Evolutionary conservation across 2,888 invertebrate species (phyloP), one percentile per base, ranked within the genome.

Genomic region (Emmelina monodactyla): DNA sequence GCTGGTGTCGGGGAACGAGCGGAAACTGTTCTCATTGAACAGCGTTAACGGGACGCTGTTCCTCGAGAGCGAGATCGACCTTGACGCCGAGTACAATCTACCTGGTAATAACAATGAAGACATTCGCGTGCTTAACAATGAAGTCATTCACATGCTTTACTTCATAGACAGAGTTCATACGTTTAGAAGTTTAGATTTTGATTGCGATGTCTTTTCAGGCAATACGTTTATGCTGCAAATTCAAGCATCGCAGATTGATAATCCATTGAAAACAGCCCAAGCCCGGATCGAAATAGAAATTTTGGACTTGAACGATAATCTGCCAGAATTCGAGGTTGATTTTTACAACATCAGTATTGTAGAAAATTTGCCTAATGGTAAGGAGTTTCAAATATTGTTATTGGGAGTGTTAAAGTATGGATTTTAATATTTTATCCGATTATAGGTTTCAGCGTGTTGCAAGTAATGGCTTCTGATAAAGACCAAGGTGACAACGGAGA

Each of bases 331-430:
- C 47, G 93, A 94, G 58, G 92, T 91, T 0, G 92, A 92, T 51
- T 87, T 91, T 51, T 94, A 94, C 58, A 94, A 94, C 50, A 93
- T 94, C 44, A 94, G 93, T 46, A 94, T 94, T 43, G 93, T 94
- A 29, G 94, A 94, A 60, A 94, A 94, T 61, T 73, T 94, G 16
- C 94, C 94, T 0, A 92, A 91, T 48, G 93, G 93, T 85, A 49
- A 55, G 64, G 47, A 59, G 28, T 31, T 28, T 14, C 25, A 31
- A 28, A 34, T 35, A 32, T n/a, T n/a, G n/a, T n/a, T n/a, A n/a
- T n/a, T n/a, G n/a, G n/a, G n/a, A n/a, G n/a, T n/a, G n/a, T n/a
- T n/a, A n/a, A n/a, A n/a, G n/a, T n/a, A n/a, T 19, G 5, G 9
- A 19, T 19, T 19, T 5, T 9, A 19, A 5, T 19, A 19, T 19